A percentile compares a stretch with the other conserved stretches of the same genome.
Conservation (phyloP, 2,888 invertebrate genomes). For the Oxytorus armatus region DNA sequence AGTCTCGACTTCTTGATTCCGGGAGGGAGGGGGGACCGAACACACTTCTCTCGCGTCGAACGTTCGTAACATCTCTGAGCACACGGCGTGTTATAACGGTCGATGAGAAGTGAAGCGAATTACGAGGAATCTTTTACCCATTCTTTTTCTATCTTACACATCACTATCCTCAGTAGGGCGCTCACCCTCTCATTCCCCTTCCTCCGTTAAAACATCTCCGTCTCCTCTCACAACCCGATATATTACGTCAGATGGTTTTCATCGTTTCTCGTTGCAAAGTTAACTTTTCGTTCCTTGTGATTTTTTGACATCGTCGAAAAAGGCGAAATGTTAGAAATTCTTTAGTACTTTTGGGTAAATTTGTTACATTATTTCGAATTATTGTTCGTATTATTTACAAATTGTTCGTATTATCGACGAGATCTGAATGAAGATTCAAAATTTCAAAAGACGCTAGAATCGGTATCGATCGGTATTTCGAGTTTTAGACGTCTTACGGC, state of each 20-base stretch:
- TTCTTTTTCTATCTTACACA: slow-evolving; percentile 30
- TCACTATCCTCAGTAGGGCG: slow-evolving; percentile 20
- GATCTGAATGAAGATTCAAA: background rate
- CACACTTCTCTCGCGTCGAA: background rate
- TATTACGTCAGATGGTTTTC: too few relatives aligned
- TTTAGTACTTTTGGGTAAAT: too few relatives aligned
- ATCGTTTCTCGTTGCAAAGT: too few relatives aligned
- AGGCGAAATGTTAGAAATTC: too few relatives aligned
- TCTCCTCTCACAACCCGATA: too few relatives aligned
- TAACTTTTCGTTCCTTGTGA: too few relatives aligned
- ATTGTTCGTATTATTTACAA: too few relatives aligned
- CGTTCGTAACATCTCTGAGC: slow-evolving; percentile 19
- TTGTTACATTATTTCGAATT: too few relatives aligned
- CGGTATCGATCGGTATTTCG: background rate
- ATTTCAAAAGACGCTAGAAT: background rate
- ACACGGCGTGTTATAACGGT: slow-evolving; percentile 56
- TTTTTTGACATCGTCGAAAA: too few relatives aligned
- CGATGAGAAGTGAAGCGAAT: slow-evolving; percentile 75
- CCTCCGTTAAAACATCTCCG: too few relatives aligned
- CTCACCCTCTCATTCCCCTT: background rate
- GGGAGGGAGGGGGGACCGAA: background rate
- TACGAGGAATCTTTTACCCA: slow-evolving; percentile 68
- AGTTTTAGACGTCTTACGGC: slow-evolving; percentile 9
- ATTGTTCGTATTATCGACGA: background rate
- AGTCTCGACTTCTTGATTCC: slow-evolving; percentile 69